Conservation (phyloP, 2,113 vertebrate genomes). For the Alouatta palliata region DNA sequence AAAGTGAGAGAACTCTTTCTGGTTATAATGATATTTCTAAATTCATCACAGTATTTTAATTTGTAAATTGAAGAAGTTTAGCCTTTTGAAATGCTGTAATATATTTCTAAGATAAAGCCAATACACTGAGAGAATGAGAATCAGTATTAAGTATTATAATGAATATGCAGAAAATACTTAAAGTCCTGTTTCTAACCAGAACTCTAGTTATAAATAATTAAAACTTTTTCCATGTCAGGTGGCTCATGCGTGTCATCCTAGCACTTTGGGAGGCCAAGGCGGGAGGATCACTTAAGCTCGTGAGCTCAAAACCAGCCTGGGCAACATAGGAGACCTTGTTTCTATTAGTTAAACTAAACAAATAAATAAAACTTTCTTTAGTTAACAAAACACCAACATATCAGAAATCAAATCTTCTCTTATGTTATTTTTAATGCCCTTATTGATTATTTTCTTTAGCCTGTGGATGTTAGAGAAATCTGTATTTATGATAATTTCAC, state of each 20-base stretch:
- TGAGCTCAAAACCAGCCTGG: too few relatives aligned
- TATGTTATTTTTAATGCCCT: neutral
- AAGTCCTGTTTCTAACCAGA: conserved; percentile 13
- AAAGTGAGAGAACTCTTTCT: conserved; percentile 29
- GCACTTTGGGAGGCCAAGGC: too few relatives aligned
- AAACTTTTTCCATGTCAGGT: neutral
- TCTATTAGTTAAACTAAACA: neutral
- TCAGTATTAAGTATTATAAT: neutral
- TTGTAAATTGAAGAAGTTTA: conserved; percentile 49
- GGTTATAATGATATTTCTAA: conserved; percentile 37
- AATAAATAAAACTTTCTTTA: neutral
- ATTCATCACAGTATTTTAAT: conserved; percentile 18
- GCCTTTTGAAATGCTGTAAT: conserved; percentile 47
- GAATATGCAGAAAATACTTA: neutral
- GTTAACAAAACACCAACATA: neutral
- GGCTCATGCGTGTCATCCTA: too few relatives aligned
- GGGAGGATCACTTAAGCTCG: too few relatives aligned
- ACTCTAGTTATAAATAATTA: neutral
- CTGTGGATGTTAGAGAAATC: neutral
- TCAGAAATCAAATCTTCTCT: conserved; percentile 10
- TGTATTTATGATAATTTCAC: conserved; percentile 15
- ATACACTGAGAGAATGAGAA: conserved; percentile 27
- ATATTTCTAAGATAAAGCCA: conserved; percentile 42
- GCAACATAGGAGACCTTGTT: too few relatives aligned
- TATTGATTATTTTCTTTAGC: conserved; percentile 15